phyloP scores from a whole-genome alignment of 2,113 vertebrate species.

The Ovis canadensis region DNA sequence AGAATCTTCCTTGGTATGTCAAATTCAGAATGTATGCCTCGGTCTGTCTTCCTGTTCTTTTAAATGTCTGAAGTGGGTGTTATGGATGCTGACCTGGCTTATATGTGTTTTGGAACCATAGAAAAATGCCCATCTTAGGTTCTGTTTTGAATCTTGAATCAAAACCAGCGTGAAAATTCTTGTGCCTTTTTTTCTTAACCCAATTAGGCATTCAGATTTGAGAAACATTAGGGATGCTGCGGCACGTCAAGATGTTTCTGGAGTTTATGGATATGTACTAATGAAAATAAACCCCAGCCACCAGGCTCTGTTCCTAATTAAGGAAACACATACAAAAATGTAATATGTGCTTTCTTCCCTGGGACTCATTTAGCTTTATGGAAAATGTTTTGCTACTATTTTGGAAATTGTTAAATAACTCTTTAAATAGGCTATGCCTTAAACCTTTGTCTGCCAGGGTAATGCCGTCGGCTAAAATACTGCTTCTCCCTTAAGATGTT shows the following conservation, averaged over 20 bases:
- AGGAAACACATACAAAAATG: not conserved
- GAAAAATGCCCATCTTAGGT: not conserved
- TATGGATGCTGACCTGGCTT: not conserved
- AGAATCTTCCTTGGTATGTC: not conserved
- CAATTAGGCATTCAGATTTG: conserved; percentile 50
- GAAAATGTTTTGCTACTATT: conserved; percentile 26
- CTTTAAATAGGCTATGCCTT: not conserved
- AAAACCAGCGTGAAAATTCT: conserved; percentile 52
- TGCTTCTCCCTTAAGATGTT: not conserved
- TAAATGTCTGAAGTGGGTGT: not conserved
- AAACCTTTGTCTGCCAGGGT: not conserved
- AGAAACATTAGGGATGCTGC: not conserved
- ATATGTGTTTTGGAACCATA: not conserved
- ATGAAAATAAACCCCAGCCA: conserved; percentile 50
- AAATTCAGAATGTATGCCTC: not conserved
- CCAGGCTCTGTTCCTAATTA: conserved; percentile 47
- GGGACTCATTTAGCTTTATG: conserved; percentile 33
- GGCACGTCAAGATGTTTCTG: conserved; percentile 24
- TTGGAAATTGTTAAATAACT: conserved; percentile 50
- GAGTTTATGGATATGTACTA: conserved; percentile 2
- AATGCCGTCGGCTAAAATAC: not conserved
- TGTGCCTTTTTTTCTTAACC: not conserved
- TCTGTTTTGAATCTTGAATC: conserved; percentile 43
- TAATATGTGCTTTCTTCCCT: not conserved
- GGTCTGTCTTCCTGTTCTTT: not conserved